Evolutionary conservation across 2,113 vertebrate species (phyloP).

Genomic region (Ursus arctos): DNA sequence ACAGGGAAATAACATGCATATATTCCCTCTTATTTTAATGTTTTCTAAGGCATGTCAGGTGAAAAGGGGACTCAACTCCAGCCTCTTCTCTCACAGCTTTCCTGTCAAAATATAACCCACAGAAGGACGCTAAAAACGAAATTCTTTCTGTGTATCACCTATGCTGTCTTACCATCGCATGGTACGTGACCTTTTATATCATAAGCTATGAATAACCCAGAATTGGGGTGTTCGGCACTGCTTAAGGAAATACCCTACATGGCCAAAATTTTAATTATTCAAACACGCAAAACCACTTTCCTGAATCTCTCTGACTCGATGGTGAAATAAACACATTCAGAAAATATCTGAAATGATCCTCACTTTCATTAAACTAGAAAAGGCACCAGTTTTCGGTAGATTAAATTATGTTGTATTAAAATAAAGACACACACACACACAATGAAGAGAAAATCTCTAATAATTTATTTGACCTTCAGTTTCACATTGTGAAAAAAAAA

Average conservation of each 20-base stretch:
- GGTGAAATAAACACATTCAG: not conserved
- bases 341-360: not conserved
- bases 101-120: slow-evolving; percentile 28
- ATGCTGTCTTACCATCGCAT: not conserved
- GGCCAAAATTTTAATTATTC: not conserved
- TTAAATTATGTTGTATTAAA: slow-evolving; percentile 13
- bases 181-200: not conserved
- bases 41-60: not conserved
- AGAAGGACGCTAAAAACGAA: not conserved
- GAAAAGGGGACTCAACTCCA: not conserved
- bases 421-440: slow-evolving; percentile 50
- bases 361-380: slow-evolving; percentile 3
- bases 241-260: slow-evolving; percentile 44
- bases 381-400: not conserved
- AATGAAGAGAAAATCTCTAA: slow-evolving; percentile 94
- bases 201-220: not conserved
- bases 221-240: not conserved
- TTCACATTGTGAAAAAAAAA: slow-evolving; percentile 97
- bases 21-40: not conserved
- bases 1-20: not conserved
- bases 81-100: not conserved
- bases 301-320: not conserved
- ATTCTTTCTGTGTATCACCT: not conserved
- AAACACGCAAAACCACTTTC: not conserved
- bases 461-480: slow-evolving; percentile 99